Evolutionary conservation across 2,888 invertebrate genomes (phyloP), one percentile per base, ranked within the genome.

Genomic region (Epicampocera succincta): DNA sequence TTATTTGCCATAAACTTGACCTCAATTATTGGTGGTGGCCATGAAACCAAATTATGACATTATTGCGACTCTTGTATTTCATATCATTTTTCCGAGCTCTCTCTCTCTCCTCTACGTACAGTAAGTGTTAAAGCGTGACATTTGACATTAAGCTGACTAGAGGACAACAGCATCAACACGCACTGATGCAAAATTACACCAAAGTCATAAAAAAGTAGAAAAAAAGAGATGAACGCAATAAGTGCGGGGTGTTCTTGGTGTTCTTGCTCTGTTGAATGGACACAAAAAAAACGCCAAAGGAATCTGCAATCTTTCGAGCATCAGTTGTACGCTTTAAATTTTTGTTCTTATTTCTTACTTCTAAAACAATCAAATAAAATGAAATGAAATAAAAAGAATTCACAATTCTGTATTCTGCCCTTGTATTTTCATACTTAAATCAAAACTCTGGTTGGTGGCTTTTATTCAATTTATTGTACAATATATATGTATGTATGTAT

Each of bases 1-100:
- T 77, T 73, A 65, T 82, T 78, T 78, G 63, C 60, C 69, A 77
- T 74, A 78, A 82, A 82, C 82, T 82, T 82, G 77, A 82, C 77
- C 82, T 74, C 74, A 78, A 82, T 78, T 74, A 78, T 71, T 66
- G 65, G 58, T 78, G 69, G 73, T 78, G 69, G 73, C 78, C 74
- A 82, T 74, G 71, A 82, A 78, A 82, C 71, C 74, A 71, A 52
- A 82, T 82, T 71, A 78, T 77, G 74, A 65, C 73, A 74, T 73
- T 73, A 66, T 73, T 66, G 21, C 52, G 50, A 61, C 17, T 33
- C 50, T 33, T 66, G 1, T 71, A 50, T 60, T n/a, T n/a, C n/a
- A 12, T 17, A 4, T 29, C n/a, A 4, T 46, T 40, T 58, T 33
- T 5, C 8, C 5, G 25, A 33, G 33, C 19, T 40, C 38, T 72